A percentile compares a stretch with the other conserved stretches of the same genome.
phyloP scores from a whole-genome alignment of 2,113 vertebrate genomes.

The Pipa parva region DNA sequence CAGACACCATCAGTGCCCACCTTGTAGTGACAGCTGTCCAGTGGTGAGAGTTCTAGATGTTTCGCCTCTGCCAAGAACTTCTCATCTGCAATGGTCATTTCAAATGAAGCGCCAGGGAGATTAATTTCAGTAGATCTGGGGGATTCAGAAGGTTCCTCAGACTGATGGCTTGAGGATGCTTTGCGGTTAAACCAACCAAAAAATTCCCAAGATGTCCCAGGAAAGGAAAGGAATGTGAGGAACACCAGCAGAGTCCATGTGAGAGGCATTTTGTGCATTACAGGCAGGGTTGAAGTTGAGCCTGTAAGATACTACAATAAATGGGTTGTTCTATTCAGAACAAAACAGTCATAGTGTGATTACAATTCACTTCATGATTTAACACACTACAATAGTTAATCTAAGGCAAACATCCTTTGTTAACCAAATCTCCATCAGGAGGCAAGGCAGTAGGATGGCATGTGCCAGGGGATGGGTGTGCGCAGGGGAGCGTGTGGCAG shows the following conservation, averaged over 20 bases:
- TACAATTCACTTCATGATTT: no score
- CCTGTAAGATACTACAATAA: no score
- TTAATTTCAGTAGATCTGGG: background rate
- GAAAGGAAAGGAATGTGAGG: slow-evolving; percentile 4
- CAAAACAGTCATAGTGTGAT: no score
- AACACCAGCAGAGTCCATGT: slow-evolving; percentile 9
- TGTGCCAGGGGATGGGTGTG: no score
- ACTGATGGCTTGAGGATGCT: background rate
- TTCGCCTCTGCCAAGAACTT: slow-evolving; percentile 59
- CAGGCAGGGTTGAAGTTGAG: accelerated
- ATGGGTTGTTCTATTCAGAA: no score
- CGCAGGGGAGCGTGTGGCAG: no score
- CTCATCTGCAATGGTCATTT: slow-evolving; percentile 55
- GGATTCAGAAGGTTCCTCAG: background rate
- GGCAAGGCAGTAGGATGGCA: background rate
- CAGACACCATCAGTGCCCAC: slow-evolving; percentile 43
- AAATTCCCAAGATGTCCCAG: accelerated
- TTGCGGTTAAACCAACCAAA: slow-evolving; percentile 39
- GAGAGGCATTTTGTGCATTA: background rate
- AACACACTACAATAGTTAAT: no score
- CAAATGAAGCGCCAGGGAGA: slow-evolving; percentile 42
- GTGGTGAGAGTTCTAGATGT: slow-evolving; percentile 50
- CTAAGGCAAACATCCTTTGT: no score
- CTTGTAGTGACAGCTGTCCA: slow-evolving; percentile 53
- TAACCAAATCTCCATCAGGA: no score